Percentiles rank a stretch among this genome's conserved stretches.
These are phyloP conservation scores for Eurystomus gularis DNA, from an alignment of 2,113 vertebrate genomes.

Conservation along the genomic window DNA sequence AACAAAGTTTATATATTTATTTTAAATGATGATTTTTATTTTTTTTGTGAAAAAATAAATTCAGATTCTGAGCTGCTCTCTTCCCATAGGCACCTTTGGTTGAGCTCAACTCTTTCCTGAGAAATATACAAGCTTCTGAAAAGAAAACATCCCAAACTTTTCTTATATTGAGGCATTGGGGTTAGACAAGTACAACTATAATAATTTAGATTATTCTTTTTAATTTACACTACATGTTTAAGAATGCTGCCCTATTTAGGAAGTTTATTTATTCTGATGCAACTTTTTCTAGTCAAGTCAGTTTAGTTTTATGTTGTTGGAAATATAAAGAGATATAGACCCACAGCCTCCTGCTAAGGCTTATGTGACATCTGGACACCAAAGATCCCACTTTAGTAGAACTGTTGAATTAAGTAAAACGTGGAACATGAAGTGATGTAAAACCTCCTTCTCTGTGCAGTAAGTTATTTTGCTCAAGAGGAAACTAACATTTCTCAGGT, in stretches of 20 bases:
- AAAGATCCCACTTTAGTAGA: background rate
- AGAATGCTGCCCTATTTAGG: rapidly evolving
- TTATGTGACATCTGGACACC: background rate
- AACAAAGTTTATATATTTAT: background rate
- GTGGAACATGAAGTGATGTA: background rate
- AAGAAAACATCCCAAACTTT: background rate
- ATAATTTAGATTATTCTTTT: background rate
- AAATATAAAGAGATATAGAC: background rate
- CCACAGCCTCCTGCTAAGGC: background rate
- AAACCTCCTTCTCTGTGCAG: background rate
- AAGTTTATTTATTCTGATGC: background rate
- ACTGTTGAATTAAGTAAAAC: background rate
- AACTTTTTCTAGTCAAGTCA: background rate
- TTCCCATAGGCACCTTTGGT: background rate
- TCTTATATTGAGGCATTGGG: background rate
- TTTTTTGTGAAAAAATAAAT: background rate
- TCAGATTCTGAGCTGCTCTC: background rate
- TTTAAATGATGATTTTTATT: background rate
- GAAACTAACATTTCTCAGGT: background rate
- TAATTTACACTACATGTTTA: background rate
- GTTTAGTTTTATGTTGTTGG: background rate
- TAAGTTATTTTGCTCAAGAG: background rate
- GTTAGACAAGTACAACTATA: background rate
- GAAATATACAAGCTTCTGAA: background rate
- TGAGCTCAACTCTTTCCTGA: background rate